Base-by-base conservation (phyloP, 2,888 invertebrate genomes). In the Oligia latruncula region DNA sequence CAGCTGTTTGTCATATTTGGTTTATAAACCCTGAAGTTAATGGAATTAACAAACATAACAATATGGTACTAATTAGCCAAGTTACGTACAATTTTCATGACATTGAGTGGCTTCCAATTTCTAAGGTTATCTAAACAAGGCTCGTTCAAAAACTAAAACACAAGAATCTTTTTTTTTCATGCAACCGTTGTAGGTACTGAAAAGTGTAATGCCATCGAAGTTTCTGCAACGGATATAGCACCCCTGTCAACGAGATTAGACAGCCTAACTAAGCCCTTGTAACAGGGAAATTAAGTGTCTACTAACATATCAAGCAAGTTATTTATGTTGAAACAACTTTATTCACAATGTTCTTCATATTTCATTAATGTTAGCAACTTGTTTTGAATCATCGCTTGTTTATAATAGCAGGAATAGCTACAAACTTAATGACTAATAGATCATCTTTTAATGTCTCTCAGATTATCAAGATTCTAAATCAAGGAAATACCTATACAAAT, bases 261-360 rank as follows among this genome's bases (percentile, higher is more conserved):
- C 43, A 62, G 13, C 6, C n/a, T 67, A 67, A 66, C n/a, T 67
- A 67, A 66, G 55, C 71, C n/a, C 67, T 68, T 78, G 72, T 72
- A 74, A 35, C 9, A 58, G 77, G 60, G 73, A 84, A 68, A 67
- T 58, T 35, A 71, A 71, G 49, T 80, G 62, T 74, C 71, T 20
- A 62, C 70, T 58, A 76, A 82, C 68, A 73, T 64, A 66, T 64
- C 40, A 15, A 84, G 15, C 55, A n/a, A 49, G 60, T 79, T 79
- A 84, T 82, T 82, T 80, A 83, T 74, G 67, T 79, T 71, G 35
- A 35, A 82, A 74, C 43, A 74, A 78, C 62, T 83, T 81, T 55
- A 71, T 62, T 40, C 55, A 55, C 15, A 20, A 71, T 77, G 78
- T 83, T 82, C 58, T 76, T 58, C 49, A 81, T 82, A 77, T 78